Base-by-base conservation (phyloP, 2,113 vertebrate species). In the Ophthalmolycus amberensis region DNA sequence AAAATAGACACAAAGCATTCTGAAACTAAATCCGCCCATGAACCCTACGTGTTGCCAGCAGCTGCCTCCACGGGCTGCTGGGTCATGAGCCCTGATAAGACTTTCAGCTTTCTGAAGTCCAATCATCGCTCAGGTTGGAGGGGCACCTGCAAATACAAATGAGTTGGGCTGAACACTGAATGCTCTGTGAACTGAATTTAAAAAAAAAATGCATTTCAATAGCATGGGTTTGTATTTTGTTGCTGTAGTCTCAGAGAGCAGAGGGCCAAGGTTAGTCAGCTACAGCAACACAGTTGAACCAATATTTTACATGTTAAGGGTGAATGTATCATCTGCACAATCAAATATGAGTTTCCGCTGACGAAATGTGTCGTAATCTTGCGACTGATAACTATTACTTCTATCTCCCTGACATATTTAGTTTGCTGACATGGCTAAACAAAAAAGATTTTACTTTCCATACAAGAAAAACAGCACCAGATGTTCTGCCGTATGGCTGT, bases 51-150 rank as follows among this genome's bases (percentile, higher is more conserved):
- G 80, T 76, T 80, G 71, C 74, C 71, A 71, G 81, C 56, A 58
- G 72, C 72, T 72, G 63, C 72, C 77, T 85, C 78, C 40, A 54
- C 0, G 54, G 83, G 74, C 56, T 40, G 66, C 76, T 71, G 77
- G 85, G 66, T 79, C 83, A 83, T 80, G 70, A 85, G 73, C 73
- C 71, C 68, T 32, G 80, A 75, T 60, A 68, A 77, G 42, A 70
- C 71, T 62, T 63, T 16, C 16, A 69, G 67, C 63, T 83, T 84
- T 83, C 60, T 84, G 72, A 42, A 54, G 75, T 70, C 77, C 74
- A 50, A 63, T 90, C 56, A 77, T 15, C 50, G 54, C n/a, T 37
- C 69, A 40, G 79, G 37, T 69, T 15, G 72, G 71, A 32, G 72
- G 18, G 12, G 50, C 40, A 77, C 66, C 71, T 77, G 50, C 54